Evolutionary conservation across 2,888 invertebrate species (phyloP), one percentile per base, ranked within the genome.

Genomic region (Dugesia japonica): DNA sequence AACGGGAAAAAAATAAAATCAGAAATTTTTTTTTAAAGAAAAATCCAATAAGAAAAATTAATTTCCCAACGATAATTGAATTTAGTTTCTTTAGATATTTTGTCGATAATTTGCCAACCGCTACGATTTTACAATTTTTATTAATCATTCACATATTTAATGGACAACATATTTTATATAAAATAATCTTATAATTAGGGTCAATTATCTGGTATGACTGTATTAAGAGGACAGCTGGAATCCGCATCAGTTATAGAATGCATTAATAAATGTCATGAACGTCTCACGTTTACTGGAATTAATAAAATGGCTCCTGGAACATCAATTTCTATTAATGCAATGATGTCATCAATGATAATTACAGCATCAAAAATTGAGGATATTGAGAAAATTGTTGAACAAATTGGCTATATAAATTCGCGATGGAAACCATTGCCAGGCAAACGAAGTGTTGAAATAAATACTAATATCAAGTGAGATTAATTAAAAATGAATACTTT

Each of bases 251-350:
- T 56, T 20, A 56, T 56, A 1, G 56, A 56, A 23, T 56, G 56
- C 23, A 56, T 56, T 9, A 56, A 56, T n/a, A 56, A 56, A 56
- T 56, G 56, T n/a, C 56, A 56, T 56, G 56, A 56, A 56, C 56
- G n/a, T n/a, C 56, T 56, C 1, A 20, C 56, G 17, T 56, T 56
- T n/a, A 56, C 56, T 4, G 56, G 23, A 56, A n/a, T 56, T 56
- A n/a, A 56, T 56, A 56, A 56, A 23, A 56, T 56, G 56, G 56
- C 56, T 23, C 56, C 56, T n/a, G 56, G 56, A n/a, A 56, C 56
- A 56, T 56, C 56, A 4, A 56, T 56, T 20, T 56, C 56, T 56
- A n/a, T 56, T n/a, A 56, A 56, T 56, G 4, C 56, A 4, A n/a
- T 56, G 4, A 56, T 56, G 56, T 56, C 56, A 56, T 56, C 56